Base-by-base conservation (phyloP, 2,113 vertebrate species). In the Calypte anna region DNA sequence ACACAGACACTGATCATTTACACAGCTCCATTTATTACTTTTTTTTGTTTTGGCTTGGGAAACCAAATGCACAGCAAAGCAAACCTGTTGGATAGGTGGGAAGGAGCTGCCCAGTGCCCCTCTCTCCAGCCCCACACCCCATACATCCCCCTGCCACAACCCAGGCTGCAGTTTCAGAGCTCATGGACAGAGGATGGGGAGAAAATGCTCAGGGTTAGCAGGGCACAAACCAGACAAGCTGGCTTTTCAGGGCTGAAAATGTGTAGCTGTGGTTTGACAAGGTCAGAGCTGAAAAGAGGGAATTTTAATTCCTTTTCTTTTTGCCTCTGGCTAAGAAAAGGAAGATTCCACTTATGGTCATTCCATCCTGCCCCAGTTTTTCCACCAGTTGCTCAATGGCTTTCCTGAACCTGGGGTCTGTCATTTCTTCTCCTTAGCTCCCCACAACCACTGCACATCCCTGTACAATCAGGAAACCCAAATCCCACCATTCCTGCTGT, bases 111-210 rank as follows among this genome's bases (percentile, higher is more conserved):
- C 18, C 51, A 74, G 20, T 4, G 33, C n/a, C 46, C 22, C 22
- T 53, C 44, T 79, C 44, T 79, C 66, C 1, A 7, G 19, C 72
- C 31, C 58, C 46, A 14, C 31, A 7, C 36, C 16, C 24, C 33
- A 40, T 28, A 2, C 4, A 50, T 2, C 24, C 46, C 30, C 64
- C 38, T n/a, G 10, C 27, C 64, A 44, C 53, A 24, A 57, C 48
- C 24, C 30, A 2, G 0, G 0, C 5, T 27, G 30, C 6, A 2
- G 4, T 44, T 64, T 10, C 55, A 36, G 57, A 75, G 25, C 31
- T 53, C 14, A 22, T 46, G 51, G 68, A 14, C 12, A 38, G 36
- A 63, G 27, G n/a, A 63, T 12, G 14, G 5, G 33, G 30, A 61
- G 50, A 53, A 81, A 62, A 40, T 2, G 3, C 8, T 75, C 61